Evolutionary conservation across 64 coral and sea anemone genomes (phyloP), one percentile per base, ranked within the genome.

Genomic region (Astreopora myriophthalma): DNA sequence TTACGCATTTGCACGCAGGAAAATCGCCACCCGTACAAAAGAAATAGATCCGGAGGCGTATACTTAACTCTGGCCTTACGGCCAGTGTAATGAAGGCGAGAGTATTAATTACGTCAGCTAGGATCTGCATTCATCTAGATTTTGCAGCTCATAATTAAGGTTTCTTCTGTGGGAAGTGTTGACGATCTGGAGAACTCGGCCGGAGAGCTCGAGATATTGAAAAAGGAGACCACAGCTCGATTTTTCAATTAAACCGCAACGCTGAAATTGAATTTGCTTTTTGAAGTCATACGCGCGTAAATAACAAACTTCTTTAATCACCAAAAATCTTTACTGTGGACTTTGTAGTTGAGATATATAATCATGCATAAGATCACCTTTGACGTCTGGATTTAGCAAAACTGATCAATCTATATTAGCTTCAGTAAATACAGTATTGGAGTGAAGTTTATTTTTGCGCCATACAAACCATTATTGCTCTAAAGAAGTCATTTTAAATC

Each of bases 401-500:
- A 31, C 13, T 5, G 8, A 35, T 22, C 8, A 34, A 25, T 34
- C 33, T 64, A 64, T 83, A 8, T 83, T 13, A 26, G 57, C 1
- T 16, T 3, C 30, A 38, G 30, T 80, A 16, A 60, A 34, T 37
- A 37, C 39, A 65, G 13, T 20, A 3, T 23, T 37, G 33, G 33
- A 19, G 34, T 34, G 48, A 16, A 48, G 28, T 60, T 80, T 32
- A 28, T 34, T 80, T 29, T 38, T n/a, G 29, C 23, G 34, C 19
- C 30, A 37, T 33, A 38, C 29, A 23, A 83, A 65, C 8, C 32
- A 23, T 83, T 26, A 33, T 60, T 64, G 1, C 77, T 36, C 28
- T 17, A 64, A 83, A 64, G 55, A 64, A 81, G 29, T 81, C 51
- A 61, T 61, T 62, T 35, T 34, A 24, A 83, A 23, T 38, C 79